A percentile compares a stretch with the other conserved stretches of the same genome.
phyloP scores from a whole-genome alignment of 2,888 invertebrate species.

The Horisme vitalbata region DNA sequence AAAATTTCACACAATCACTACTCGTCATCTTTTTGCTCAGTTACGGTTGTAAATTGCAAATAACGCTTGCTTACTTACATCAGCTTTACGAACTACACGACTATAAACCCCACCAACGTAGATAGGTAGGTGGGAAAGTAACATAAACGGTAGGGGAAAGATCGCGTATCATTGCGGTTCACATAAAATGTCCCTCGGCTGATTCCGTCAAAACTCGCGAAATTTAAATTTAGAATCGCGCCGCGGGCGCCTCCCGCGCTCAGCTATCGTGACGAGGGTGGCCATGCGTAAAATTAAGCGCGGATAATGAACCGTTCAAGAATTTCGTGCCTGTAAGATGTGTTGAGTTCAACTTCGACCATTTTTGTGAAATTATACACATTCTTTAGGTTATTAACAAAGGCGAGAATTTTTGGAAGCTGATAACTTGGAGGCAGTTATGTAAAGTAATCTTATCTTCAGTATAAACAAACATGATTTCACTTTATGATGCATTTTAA shows the following conservation, averaged over 20 bases:
- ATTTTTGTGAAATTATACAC: conserved; percentile 21
- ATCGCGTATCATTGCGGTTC: conserved; percentile 27
- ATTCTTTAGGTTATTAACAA: neutral
- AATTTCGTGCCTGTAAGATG: conserved; percentile 42
- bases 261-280: conserved; percentile 61
- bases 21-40: too few species aligned
- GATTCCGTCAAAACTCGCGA: conserved; percentile 48
- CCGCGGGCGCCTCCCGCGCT: conserved; percentile 45
- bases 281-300: conserved; percentile 81
- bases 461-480: too few species aligned
- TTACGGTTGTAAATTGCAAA: conserved; percentile 3
- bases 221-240: conserved; percentile 55
- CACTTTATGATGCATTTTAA: neutral
- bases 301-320: conserved; percentile 70
- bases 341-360: conserved; percentile 45
- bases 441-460: too few species aligned
- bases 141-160: conserved; percentile 25
- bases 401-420: too few species aligned
- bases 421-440: conserved; percentile 1
- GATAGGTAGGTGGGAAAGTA: conserved; percentile 4
- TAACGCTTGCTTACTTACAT: neutral
- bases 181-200: conserved; percentile 34
- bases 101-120: too few species aligned
- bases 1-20: too few species aligned
- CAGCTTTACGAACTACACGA: neutral